Evolutionary conservation across 2,888 invertebrate species (phyloP).

Genomic region (Camponotus fellah): DNA sequence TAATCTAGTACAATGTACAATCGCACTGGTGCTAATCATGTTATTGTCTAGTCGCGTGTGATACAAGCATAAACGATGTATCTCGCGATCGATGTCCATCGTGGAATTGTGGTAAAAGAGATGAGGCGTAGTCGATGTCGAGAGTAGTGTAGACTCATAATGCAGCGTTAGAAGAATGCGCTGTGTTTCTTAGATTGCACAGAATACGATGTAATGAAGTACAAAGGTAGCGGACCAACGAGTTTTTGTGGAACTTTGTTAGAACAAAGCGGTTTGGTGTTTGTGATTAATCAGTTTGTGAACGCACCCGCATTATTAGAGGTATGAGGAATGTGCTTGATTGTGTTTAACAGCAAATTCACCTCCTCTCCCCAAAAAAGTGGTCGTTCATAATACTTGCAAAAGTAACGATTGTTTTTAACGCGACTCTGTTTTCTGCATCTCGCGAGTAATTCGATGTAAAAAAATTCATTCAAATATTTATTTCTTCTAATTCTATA

Average conservation of each 20-base stretch:
- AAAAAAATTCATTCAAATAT: neutral
- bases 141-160: constrained; percentile 15
- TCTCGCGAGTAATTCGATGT: neutral
- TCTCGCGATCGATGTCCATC: constrained; percentile 32
- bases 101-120: constrained; percentile 42
- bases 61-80: neutral
- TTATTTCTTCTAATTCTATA: constrained; percentile 4
- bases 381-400: neutral
- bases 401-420: constrained; percentile 8
- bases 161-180: constrained; percentile 22
- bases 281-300: constrained; percentile 41
- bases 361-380: neutral
- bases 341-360: constrained; percentile 26
- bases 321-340: constrained; percentile 48
- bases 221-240: constrained; percentile 10
- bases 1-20: neutral
- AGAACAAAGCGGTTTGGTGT: constrained; percentile 32
- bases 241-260: constrained; percentile 1
- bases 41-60: constrained; percentile 19
- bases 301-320: constrained; percentile 47
- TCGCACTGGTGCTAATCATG: constrained; percentile 35
- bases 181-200: constrained; percentile 22
- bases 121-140: constrained; percentile 35
- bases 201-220: constrained; percentile 31
- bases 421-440: neutral